Evolutionary conservation across 1,140 invertebrate species (phyloP).

Genomic region (Lordiphosa stackelbergi): DNA sequence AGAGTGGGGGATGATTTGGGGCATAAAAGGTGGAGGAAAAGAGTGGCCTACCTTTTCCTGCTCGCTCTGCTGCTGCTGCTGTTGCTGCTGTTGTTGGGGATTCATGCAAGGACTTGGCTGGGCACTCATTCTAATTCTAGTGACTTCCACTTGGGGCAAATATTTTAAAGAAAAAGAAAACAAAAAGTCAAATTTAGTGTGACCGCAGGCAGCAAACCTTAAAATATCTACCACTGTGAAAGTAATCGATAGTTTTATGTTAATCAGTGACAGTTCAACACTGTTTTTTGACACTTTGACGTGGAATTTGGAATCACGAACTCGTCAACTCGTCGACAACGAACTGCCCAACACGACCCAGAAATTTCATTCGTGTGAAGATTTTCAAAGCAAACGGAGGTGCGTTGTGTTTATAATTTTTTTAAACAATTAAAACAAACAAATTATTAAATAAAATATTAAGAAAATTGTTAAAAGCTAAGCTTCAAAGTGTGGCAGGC

Average conservation of each 20-base stretch:
- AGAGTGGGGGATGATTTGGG: no score
- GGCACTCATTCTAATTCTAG: conserved; percentile 51
- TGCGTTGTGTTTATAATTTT: conserved; percentile 21
- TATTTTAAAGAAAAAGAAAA: conserved; percentile 7
- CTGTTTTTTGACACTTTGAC: conserved; percentile 56
- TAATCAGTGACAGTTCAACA: conserved; percentile 19
- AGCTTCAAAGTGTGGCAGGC: no score
- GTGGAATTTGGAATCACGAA: conserved; percentile 53
- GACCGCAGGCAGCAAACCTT: not conserved
- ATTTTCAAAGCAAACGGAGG: conserved; percentile 38
- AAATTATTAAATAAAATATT: conserved; percentile 14
- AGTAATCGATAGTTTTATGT: not conserved
- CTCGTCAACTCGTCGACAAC: conserved; percentile 22
- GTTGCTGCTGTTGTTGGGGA: conserved; percentile 55
- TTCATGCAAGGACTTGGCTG: conserved; percentile 70
- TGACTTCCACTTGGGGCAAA: not conserved
- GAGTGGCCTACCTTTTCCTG: conserved; percentile 75
- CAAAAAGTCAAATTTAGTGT: not conserved
- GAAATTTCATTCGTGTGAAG: conserved; percentile 40
- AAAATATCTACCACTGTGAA: not conserved
- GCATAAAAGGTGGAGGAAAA: no score
- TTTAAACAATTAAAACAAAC: not conserved
- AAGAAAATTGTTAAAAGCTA: no score
- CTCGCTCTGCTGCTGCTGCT: conserved; percentile 52
- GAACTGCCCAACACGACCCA: conserved; percentile 12